Percentiles rank a stretch among this genome's conserved stretches.
These are phyloP conservation scores for Tokudaia muenninki DNA, from an alignment of 2,797 vertebrate genomes.

Conservation along the genomic window DNA sequence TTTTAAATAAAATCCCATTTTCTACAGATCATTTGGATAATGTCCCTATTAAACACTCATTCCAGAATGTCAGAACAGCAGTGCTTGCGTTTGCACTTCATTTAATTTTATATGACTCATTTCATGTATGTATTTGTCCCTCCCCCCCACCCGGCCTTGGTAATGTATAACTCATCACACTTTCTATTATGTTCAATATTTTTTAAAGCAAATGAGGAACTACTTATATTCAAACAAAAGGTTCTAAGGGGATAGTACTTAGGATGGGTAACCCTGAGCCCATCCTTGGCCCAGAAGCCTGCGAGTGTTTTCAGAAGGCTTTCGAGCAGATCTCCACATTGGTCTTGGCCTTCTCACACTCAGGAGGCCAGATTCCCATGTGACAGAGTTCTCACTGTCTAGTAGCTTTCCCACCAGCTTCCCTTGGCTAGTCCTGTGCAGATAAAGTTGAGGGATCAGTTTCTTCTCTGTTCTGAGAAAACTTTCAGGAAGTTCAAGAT, in stretches of 20 bases:
- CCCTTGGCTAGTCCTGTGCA: not conserved
- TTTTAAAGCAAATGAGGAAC: not conserved
- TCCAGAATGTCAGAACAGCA: not conserved
- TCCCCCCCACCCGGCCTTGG: not conserved
- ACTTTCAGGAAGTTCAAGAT: not conserved
- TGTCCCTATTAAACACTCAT: slow-evolving; percentile 30
- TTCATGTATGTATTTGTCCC: not conserved
- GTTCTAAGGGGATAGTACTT: not conserved
- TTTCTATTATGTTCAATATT: slow-evolving; percentile 26
- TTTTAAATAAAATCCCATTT: slow-evolving; percentile 32
- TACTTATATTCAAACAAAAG: not conserved
- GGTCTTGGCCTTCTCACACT: no score
- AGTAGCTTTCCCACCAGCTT: not conserved
- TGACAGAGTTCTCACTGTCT: not conserved
- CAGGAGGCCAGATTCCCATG: not conserved
- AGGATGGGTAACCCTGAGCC: not conserved
- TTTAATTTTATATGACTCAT: slow-evolving; percentile 37
- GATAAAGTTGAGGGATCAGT: no score
- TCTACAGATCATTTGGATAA: slow-evolving; percentile 47
- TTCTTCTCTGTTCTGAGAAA: not conserved
- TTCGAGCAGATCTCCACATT: not conserved
- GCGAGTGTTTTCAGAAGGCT: not conserved
- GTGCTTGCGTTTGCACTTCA: not conserved
- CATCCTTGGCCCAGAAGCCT: not conserved
- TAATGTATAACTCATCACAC: not conserved